These are phyloP conservation scores for Lepidochrysops patricia DNA, from an alignment of 2,888 invertebrate genomes.

Conservation along the genomic window DNA sequence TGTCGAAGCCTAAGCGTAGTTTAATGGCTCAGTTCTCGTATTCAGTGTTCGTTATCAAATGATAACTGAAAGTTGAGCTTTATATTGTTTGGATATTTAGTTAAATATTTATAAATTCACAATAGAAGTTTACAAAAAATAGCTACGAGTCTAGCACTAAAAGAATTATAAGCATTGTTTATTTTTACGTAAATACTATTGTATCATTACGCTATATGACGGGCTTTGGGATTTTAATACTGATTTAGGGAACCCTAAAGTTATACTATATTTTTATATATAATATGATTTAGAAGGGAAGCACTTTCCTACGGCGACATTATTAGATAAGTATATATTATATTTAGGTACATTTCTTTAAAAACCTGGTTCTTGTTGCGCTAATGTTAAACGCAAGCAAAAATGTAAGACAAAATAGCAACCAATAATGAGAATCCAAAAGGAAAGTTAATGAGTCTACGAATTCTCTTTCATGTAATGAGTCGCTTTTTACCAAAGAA, in stretches of 20 bases:
- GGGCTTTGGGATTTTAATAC: too few relatives aligned
- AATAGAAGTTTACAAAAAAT: too few relatives aligned
- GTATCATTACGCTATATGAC: too few relatives aligned
- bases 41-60: conserved; percentile 30
- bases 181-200: too few relatives aligned
- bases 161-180: too few relatives aligned
- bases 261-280: too few relatives aligned
- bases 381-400: background rate
- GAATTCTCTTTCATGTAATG: background rate
- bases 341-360: background rate
- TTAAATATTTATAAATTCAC: too few relatives aligned
- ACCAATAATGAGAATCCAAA: background rate
- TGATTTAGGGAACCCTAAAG: too few relatives aligned
- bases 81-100: background rate
- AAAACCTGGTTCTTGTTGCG: background rate
- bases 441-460: background rate
- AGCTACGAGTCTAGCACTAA: too few relatives aligned
- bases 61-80: conserved; percentile 5
- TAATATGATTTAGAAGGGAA: too few relatives aligned
- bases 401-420: background rate
- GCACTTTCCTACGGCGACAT: too few relatives aligned
- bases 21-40: conserved; percentile 37
- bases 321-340: too few relatives aligned
- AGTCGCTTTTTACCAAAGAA: background rate
- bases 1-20: conserved; percentile 47